Percentiles rank a stretch among this genome's conserved stretches.
phyloP scores from a whole-genome alignment of 2,797 vertebrate genomes.

The Onychomys leucogaster region DNA sequence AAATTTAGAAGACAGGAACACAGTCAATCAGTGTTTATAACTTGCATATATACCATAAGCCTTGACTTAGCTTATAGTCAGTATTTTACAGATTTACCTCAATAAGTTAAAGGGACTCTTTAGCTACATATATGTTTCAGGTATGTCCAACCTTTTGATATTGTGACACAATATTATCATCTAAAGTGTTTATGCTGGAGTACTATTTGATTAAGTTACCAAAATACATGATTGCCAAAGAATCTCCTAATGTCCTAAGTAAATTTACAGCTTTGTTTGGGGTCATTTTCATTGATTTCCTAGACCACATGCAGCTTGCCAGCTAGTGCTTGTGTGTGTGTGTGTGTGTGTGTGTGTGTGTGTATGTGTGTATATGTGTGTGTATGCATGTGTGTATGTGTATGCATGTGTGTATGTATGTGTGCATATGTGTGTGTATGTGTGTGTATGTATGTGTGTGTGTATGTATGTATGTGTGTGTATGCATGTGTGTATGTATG shows the following conservation, averaged over 20 bases:
- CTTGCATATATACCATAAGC: not conserved
- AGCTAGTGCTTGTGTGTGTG: not conserved
- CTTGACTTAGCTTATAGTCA: slow-evolving; percentile 18
- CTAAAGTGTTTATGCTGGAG: not conserved
- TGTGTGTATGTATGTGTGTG: not conserved
- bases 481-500: not conserved
- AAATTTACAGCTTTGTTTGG: not conserved
- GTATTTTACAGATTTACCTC: slow-evolving; percentile 52
- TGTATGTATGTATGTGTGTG: not conserved
- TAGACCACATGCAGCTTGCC: not conserved
- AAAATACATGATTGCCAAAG: not conserved
- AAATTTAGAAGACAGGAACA: slow-evolving; percentile 53
- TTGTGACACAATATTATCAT: not conserved
- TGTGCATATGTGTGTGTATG: not conserved
- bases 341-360: too few relatives aligned
- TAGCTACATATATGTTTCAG: not conserved
- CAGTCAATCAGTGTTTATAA: slow-evolving; percentile 16
- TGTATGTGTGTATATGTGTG: not conserved
- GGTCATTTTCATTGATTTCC: not conserved
- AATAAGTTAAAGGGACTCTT: slow-evolving; percentile 43
- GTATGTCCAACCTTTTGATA: not conserved
- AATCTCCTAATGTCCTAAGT: not conserved
- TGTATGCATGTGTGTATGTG: not conserved
- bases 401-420: not conserved
- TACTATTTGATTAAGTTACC: not conserved